A percentile compares a stretch with the other conserved stretches of the same genome.
Evolutionary conservation across 2,113 vertebrate species (phyloP).

Genomic region (Eurystomus gularis): DNA sequence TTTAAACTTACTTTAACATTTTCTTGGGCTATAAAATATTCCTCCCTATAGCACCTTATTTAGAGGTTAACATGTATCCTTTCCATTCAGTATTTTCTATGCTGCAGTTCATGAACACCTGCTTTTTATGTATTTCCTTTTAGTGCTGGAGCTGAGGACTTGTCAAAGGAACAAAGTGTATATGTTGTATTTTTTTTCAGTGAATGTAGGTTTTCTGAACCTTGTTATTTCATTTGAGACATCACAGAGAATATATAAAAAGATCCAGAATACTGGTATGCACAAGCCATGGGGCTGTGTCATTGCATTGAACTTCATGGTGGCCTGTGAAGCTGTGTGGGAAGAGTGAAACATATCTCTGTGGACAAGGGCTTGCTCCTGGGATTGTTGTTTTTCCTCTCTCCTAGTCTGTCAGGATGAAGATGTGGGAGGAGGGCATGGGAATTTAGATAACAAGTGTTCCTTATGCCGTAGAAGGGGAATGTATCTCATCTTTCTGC

Average conservation of each 20-base stretch:
- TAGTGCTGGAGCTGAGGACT: not conserved
- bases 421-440: not conserved
- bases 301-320: not conserved
- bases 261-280: not conserved
- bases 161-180: not conserved
- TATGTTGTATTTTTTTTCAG: not conserved
- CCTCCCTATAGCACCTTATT: not conserved
- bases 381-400: not conserved
- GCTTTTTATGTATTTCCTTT: not conserved
- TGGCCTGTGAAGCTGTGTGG: not conserved
- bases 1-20: constrained; percentile 42
- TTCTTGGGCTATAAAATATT: constrained; percentile 55
- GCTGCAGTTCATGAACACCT: not conserved
- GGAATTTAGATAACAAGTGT: not conserved
- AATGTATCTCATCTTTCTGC: not conserved
- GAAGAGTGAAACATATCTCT: not conserved
- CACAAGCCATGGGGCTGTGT: not conserved
- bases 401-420: not conserved
- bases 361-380: not conserved
- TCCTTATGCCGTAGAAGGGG: not conserved
- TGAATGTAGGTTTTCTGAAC: not conserved
- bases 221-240: not conserved
- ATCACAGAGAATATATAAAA: not conserved
- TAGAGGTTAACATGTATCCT: constrained; percentile 34
- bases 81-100: not conserved